phyloP scores from a whole-genome alignment of 2,113 vertebrate genomes.

The Zosterops lateralis region DNA sequence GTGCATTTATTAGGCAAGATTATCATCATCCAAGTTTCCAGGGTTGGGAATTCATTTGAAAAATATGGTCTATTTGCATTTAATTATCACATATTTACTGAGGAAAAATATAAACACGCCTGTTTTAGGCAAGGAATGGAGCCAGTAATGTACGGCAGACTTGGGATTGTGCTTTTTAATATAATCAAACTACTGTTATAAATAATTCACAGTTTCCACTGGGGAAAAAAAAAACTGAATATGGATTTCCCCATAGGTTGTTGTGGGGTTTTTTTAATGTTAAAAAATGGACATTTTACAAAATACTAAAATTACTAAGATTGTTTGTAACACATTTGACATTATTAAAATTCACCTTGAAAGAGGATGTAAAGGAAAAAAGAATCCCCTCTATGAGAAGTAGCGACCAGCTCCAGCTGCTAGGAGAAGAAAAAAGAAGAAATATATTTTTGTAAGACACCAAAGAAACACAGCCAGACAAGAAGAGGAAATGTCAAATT shows the following conservation, averaged over 20 bases:
- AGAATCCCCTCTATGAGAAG: not conserved
- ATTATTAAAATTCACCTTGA: constrained; percentile 17
- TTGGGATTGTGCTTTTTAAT: constrained; percentile 65
- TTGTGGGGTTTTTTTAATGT: not conserved
- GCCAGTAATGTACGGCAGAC: constrained; percentile 55
- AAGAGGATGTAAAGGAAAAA: constrained; percentile 9
- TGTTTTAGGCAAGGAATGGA: constrained; percentile 61
- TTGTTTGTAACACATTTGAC: not conserved
- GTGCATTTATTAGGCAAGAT: constrained; percentile 69
- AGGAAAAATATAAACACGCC: constrained; percentile 62
- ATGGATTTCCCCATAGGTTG: not conserved
- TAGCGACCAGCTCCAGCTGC: not conserved
- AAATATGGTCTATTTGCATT: constrained; percentile 66
- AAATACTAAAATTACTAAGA: not conserved
- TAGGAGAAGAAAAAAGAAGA: not conserved
- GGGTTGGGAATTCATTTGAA: constrained; percentile 58
- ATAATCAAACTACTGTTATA: constrained; percentile 57
- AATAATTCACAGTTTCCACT: constrained; percentile 56
- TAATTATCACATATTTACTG: constrained; percentile 66
- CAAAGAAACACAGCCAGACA: constrained; percentile 16
- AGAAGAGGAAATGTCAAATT: constrained; percentile 54
- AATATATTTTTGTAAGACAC: not conserved
- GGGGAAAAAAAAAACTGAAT: constrained; percentile 20
- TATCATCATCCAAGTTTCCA: constrained; percentile 66
- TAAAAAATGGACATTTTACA: not conserved